A percentile compares a stretch with the other conserved stretches of the same genome.
phyloP scores from a whole-genome alignment of 2,888 invertebrate genomes.

The Piscicola geometra region DNA sequence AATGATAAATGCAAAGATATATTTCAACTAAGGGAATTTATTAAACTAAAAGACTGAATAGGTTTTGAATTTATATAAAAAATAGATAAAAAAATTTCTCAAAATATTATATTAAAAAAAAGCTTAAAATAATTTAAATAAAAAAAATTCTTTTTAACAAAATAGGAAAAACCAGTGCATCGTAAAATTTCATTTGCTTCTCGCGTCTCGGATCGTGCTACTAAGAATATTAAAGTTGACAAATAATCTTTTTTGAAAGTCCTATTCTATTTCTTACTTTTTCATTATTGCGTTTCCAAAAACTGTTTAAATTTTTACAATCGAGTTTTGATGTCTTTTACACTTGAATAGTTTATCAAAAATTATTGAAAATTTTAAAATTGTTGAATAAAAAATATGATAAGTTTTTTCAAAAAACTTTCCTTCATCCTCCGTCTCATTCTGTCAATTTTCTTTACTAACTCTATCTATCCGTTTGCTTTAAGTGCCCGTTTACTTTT shows the following conservation, averaged over 20 bases:
- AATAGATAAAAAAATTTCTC: too few species aligned
- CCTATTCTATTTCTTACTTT: not conserved
- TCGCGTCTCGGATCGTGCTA: slow-evolving; percentile 7
- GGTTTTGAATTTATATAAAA: too few species aligned
- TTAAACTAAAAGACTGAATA: too few species aligned
- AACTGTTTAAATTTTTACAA: not conserved
- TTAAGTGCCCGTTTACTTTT: too few species aligned
- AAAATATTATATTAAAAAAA: too few species aligned
- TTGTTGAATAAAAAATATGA: too few species aligned
- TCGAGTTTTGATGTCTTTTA: not conserved
- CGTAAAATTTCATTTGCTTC: slow-evolving; percentile 24
- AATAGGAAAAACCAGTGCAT: slow-evolving; percentile 1
- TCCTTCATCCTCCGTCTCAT: not conserved
- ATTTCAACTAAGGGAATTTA: too few species aligned
- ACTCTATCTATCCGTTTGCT: not conserved
- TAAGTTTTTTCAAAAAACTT: too few species aligned
- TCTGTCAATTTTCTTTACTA: not conserved
- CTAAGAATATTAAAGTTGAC: slow-evolving; percentile 22
- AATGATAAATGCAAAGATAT: too few species aligned
- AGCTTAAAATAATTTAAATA: too few species aligned
- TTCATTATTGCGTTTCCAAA: not conserved
- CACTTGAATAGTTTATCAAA: not conserved
- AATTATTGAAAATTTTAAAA: not conserved
- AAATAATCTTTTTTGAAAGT: slow-evolving; percentile 10
- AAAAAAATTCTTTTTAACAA: too few species aligned